A percentile compares a stretch with the other conserved stretches of the same genome.
phyloP scores from a whole-genome alignment of 1,140 invertebrate species.

The Cherax destructor region DNA sequence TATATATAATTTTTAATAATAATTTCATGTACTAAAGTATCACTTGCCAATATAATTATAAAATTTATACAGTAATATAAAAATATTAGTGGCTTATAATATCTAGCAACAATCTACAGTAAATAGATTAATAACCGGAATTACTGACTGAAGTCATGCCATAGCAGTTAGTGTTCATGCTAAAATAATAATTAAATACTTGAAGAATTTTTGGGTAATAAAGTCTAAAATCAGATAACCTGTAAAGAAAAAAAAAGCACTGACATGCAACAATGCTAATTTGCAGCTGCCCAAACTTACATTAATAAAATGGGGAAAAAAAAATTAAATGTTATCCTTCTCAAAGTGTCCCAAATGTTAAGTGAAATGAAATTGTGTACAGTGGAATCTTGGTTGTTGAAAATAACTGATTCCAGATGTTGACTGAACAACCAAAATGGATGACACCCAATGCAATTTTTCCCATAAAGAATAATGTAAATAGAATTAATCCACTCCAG shows the following conservation, averaged over 20 bases:
- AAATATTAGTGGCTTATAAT: not conserved
- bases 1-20: not conserved
- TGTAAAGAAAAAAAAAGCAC: not conserved
- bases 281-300: not conserved
- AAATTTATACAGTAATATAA: not conserved
- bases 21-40: not conserved
- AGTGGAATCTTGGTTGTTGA: too few species aligned
- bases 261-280: constrained; percentile 2
- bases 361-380: too few species aligned
- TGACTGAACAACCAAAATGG: too few species aligned
- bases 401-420: too few species aligned
- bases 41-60: not conserved
- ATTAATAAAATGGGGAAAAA: not conserved
- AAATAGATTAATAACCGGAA: not conserved
- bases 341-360: not conserved
- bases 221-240: constrained; percentile 16
- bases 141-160: not conserved
- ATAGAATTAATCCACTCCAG: too few species aligned
- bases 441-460: too few species aligned
- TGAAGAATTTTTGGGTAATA: not conserved
- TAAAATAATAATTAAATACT: not conserved
- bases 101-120: not conserved
- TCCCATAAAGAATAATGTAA: too few species aligned
- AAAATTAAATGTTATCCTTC: not conserved
- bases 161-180: not conserved